phyloP scores from a whole-genome alignment of 92 coral and sea anemone species.

The Epizoanthus rinbou region DNA sequence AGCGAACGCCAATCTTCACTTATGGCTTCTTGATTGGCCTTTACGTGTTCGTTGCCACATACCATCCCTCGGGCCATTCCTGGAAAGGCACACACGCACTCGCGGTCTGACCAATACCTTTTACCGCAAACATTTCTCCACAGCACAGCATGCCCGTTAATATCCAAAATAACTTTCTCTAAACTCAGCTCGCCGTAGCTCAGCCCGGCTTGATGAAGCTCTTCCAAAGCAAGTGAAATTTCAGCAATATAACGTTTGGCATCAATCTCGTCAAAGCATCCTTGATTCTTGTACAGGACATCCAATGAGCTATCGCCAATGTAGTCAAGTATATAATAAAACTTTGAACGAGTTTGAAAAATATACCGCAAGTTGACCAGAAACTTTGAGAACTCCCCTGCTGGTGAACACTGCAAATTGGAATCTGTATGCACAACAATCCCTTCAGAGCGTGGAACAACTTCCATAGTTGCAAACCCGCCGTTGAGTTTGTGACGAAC shows the following conservation, averaged over 20 bases:
- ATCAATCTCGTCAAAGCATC: constrained; percentile 53
- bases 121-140: constrained; percentile 92
- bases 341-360: constrained; percentile 82
- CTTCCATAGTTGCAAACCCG: constrained; percentile 78
- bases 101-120: constrained; percentile 77
- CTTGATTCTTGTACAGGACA: constrained; percentile 32
- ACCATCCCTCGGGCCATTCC: constrained; percentile 63
- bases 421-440: constrained; percentile 54
- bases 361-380: constrained; percentile 76
- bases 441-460: constrained; percentile 52
- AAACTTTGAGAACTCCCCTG: constrained; percentile 58
- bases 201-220: constrained; percentile 68
- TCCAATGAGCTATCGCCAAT: constrained; percentile 60
- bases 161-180: constrained; percentile 67
- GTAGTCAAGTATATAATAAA: constrained; percentile 83
- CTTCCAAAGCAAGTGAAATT: constrained; percentile 74
- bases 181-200: constrained; percentile 78
- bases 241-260: constrained; percentile 78
- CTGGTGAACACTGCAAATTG: constrained; percentile 54
- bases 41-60: constrained; percentile 58
- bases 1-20: constrained; percentile 61
- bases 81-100: constrained; percentile 75
- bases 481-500: constrained; percentile 77
- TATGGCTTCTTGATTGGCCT: background rate
- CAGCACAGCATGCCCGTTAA: constrained; percentile 73